These are phyloP conservation scores for Mythimna loreyi DNA, from an alignment of 2,888 invertebrate species.

Conservation along the genomic window DNA sequence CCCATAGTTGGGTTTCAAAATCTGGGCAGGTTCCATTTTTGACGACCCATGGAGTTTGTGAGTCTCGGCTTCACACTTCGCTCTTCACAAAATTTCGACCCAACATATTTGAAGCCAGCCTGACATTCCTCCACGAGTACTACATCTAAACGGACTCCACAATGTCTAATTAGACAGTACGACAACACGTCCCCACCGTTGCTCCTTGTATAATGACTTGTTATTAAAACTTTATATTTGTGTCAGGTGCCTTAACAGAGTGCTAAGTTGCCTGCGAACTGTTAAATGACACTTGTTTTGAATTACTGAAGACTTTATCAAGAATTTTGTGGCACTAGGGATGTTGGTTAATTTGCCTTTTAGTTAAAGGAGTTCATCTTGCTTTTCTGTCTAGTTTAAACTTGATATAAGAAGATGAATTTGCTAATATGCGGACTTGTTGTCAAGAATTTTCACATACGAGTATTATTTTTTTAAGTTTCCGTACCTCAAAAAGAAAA, in stretches of 20 bases:
- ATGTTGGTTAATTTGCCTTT: conserved; percentile 40
- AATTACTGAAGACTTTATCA: conserved; percentile 53
- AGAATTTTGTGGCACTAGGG: conserved; percentile 45
- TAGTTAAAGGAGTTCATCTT: conserved; percentile 5
- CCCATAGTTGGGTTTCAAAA: no score
- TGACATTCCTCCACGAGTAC: conserved; percentile 18
- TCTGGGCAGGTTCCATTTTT: no score
- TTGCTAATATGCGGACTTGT: not conserved
- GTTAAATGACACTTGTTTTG: conserved; percentile 55
- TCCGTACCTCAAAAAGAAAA: no score
- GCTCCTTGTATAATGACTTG: conserved; percentile 54
- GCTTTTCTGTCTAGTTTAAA: not conserved
- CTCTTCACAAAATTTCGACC: not conserved
- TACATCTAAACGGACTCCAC: conserved; percentile 56
- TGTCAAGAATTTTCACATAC: no score
- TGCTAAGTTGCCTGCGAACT: conserved; percentile 57
- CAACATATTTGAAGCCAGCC: conserved; percentile 8
- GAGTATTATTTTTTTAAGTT: no score
- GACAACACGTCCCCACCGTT: conserved; percentile 59
- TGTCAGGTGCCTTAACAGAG: conserved; percentile 64
- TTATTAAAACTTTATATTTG: conserved; percentile 69
- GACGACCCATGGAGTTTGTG: no score
- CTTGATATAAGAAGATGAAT: not conserved
- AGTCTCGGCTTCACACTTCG: not conserved
- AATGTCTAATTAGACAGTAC: conserved; percentile 65